Evolutionary conservation across 2,113 vertebrate species (phyloP).

Genomic region (Zapus hudsonius): DNA sequence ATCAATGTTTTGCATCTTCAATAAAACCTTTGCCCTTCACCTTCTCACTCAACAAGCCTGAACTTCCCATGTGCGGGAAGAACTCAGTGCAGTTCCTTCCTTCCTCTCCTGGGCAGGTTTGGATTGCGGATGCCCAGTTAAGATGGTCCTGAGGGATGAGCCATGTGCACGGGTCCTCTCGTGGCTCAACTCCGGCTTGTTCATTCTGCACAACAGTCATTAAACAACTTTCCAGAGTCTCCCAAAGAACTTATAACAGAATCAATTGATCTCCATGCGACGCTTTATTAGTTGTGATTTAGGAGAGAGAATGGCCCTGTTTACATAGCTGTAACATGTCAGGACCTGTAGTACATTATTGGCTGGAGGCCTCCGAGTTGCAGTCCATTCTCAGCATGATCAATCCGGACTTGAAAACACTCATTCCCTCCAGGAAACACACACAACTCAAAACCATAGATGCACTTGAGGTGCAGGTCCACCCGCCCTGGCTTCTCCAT

Average conservation of each 20-base stretch:
- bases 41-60: constrained; percentile 61
- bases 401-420: constrained; percentile 84
- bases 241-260: constrained; percentile 82
- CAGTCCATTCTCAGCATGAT: constrained; percentile 82
- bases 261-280: constrained; percentile 83
- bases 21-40: constrained; percentile 78
- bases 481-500: constrained; percentile 79
- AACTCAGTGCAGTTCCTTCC: background rate
- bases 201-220: constrained; percentile 54
- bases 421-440: constrained; percentile 81
- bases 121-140: background rate
- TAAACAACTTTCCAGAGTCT: constrained; percentile 77
- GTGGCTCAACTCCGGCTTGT: constrained; percentile 41
- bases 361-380: constrained; percentile 81
- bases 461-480: constrained; percentile 80
- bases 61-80: background rate
- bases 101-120: background rate
- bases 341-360: constrained; percentile 84
- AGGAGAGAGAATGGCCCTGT: constrained; percentile 80
- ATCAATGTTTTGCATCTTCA: constrained; percentile 79
- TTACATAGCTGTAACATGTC: constrained; percentile 86
- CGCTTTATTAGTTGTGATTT: constrained; percentile 85
- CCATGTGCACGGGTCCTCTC: background rate
- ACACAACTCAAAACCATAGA: constrained; percentile 73
- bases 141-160: background rate